Evolutionary conservation across 2,888 invertebrate species (phyloP), one percentile per base, ranked within the genome.

Genomic region (Drosophila mimica): DNA sequence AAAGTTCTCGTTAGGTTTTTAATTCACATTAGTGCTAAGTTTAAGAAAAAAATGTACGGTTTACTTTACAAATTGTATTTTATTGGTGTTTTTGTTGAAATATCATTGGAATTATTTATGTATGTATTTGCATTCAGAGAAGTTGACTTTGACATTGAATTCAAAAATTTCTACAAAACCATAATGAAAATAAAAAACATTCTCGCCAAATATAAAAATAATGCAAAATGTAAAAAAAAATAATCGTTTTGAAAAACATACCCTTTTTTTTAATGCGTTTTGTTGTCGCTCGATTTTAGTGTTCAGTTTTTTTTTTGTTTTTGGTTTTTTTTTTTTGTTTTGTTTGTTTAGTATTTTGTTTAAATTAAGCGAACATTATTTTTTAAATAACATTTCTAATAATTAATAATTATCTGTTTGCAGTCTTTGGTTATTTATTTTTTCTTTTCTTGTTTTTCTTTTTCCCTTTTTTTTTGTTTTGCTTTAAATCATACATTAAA

Each of bases 391-490:
- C 91, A 92, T 92, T 91, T 92, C 92, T 93, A 93, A 92, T 91
- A 92, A 92, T 92, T 93, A 93, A 93, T 93, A 93, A 93, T 93
- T 93, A 93, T 93, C 92, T 93, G 93, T 93, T 92, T 93, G 93
- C 93, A 93, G 93, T 93, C 93, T 93, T 93, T 93, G 93, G 93
- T 93, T 93, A 93, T 92, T 93, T 91, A 92, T 89, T 84, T 91
- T 91, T 91, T 82, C 76, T 80, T 87, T 83, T 82, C 71, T 73
- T 70, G 56, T 81, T 74, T 76, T 67, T 74, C 58, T 48, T 81
- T 78, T 62, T 70, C 58, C 62, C 62, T 66, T 76, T 73, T 59
- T 61, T 67, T 61, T 60, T 20, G 20, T 57, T 57, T 57, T 57
- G 43, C 73, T 76, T 79, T 87, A 70, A 80, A 77, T 76, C 74